Percentiles rank a stretch among this genome's conserved stretches.
These are phyloP conservation scores for Nomada fabriciana DNA, from an alignment of 2,888 invertebrate species.

Conservation along the genomic window DNA sequence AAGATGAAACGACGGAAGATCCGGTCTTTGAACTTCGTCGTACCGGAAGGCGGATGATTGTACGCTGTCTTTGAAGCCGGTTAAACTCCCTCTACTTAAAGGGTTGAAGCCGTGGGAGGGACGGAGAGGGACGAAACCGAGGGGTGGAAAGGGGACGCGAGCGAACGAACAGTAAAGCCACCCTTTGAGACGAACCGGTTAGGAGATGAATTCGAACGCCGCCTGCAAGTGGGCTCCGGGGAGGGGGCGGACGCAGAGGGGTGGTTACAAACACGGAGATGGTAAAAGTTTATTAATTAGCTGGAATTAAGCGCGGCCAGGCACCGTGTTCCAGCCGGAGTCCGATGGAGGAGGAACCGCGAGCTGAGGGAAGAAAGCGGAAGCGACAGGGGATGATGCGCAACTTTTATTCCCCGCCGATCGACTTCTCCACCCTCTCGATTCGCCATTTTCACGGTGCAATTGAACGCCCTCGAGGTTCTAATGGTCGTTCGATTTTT, in stretches of 20 bases:
- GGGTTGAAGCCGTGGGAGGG: constrained; percentile 54
- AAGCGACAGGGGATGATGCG: constrained; percentile 18
- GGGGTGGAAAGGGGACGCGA: constrained; percentile 55
- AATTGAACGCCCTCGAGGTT: constrained; percentile 25
- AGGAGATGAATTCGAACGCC: constrained; percentile 75
- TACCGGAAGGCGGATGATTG: constrained; percentile 67
- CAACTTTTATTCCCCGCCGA: constrained; percentile 45
- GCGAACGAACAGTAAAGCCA: constrained; percentile 70
- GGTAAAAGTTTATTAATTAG: constrained; percentile 83
- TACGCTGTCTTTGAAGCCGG: constrained; percentile 71
- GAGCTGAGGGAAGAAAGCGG: constrained; percentile 48
- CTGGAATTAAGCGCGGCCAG: constrained; percentile 78
- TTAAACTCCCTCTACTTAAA: constrained; percentile 61
- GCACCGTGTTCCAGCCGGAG: constrained; percentile 54
- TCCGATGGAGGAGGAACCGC: constrained; percentile 40
- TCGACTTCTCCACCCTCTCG: constrained; percentile 45
- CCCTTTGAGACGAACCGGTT: constrained; percentile 74
- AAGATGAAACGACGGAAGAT: constrained; percentile 55
- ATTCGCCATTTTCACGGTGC: constrained; percentile 13
- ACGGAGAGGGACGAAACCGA: constrained; percentile 1
- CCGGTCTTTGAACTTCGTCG: constrained; percentile 63
- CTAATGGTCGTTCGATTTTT: not conserved
- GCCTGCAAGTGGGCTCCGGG: constrained; percentile 52
- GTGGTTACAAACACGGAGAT: constrained; percentile 73
- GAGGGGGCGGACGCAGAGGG: constrained; percentile 34